A percentile compares a stretch with the other conserved stretches of the same genome.
Conservation (phyloP, 1,140 invertebrate genomes). For the Coptotermes formosanus region DNA sequence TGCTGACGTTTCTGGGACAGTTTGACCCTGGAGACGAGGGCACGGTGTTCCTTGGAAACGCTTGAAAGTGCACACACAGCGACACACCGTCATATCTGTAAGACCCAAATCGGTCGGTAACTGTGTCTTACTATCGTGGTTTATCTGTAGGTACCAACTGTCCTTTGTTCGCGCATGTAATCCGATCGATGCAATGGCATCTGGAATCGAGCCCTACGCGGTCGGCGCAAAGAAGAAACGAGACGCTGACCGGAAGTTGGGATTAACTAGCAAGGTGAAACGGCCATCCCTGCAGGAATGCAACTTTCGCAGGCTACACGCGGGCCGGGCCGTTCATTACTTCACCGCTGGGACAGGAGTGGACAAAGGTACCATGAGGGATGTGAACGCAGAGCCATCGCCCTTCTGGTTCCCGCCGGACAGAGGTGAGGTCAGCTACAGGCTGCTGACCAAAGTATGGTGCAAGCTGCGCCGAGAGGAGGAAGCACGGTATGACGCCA, state of each 20-base stretch:
- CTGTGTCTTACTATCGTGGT: too few relatives aligned
- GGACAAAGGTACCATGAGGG: not conserved
- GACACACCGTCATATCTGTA: too few relatives aligned
- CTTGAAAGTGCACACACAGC: too few relatives aligned
- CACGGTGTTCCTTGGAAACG: too few relatives aligned
- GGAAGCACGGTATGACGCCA: conserved; percentile 40
- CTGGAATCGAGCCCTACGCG: not conserved
- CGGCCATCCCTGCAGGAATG: conserved; percentile 33
- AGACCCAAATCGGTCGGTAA: too few relatives aligned
- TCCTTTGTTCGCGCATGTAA: too few relatives aligned
- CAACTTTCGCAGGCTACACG: conserved; percentile 33
- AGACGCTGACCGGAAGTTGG: not conserved
- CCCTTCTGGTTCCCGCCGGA: conserved; percentile 28
- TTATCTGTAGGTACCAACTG: too few relatives aligned
- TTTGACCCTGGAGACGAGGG: too few relatives aligned
- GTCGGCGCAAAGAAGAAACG: not conserved
- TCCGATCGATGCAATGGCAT: not conserved
- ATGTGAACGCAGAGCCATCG: conserved; percentile 24
- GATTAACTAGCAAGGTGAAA: not conserved
- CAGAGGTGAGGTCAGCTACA: conserved; percentile 39
- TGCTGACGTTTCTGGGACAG: too few relatives aligned
- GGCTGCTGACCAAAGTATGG: conserved; percentile 34
- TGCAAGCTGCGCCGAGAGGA: conserved; percentile 29
- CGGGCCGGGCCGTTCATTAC: conserved; percentile 36
- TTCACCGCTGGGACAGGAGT: conserved; percentile 31